These are phyloP conservation scores for Torymus aiolomorphi DNA, from an alignment of 2,888 invertebrate species.

Conservation along the genomic window DNA sequence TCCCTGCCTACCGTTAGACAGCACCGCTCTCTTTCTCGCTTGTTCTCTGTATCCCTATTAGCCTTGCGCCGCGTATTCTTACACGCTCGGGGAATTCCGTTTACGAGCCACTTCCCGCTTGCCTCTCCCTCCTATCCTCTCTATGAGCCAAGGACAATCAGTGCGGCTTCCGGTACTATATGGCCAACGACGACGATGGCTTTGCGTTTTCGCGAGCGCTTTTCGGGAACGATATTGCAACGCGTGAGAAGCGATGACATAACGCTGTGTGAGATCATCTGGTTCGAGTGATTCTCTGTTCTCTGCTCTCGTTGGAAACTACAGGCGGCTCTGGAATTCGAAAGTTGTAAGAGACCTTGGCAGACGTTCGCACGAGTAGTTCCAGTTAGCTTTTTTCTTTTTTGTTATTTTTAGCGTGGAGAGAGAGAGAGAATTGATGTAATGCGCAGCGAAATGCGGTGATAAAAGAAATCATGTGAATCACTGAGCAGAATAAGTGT, in stretches of 20 bases:
- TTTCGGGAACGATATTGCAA: too few relatives aligned
- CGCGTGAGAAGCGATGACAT: too few relatives aligned
- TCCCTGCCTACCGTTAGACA: too few relatives aligned
- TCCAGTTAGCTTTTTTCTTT: not conserved
- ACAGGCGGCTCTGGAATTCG: too few relatives aligned
- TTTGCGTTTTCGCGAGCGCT: too few relatives aligned
- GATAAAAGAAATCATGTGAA: slow-evolving; percentile 1
- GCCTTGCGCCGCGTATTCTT: slow-evolving; percentile 36
- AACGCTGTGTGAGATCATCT: too few relatives aligned
- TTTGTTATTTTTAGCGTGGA: too few relatives aligned
- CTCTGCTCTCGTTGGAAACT: too few relatives aligned
- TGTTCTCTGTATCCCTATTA: slow-evolving; percentile 33
- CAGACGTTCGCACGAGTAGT: not conserved
- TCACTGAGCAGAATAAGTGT: slow-evolving; percentile 12
- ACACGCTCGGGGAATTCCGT: slow-evolving; percentile 54
- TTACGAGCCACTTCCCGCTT: slow-evolving; percentile 54
- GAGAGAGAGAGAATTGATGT: too few relatives aligned
- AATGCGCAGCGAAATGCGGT: too few relatives aligned
- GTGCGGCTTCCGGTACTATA: slow-evolving; percentile 46
- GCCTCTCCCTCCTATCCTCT: not conserved
- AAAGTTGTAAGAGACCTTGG: not conserved
- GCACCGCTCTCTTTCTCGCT: too few relatives aligned
- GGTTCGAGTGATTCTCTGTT: too few relatives aligned
- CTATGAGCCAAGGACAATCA: slow-evolving; percentile 53
- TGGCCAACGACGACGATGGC: slow-evolving; percentile 22